Conservation (phyloP, 2,797 vertebrate genomes). For the Orestias chungarensis region DNA sequence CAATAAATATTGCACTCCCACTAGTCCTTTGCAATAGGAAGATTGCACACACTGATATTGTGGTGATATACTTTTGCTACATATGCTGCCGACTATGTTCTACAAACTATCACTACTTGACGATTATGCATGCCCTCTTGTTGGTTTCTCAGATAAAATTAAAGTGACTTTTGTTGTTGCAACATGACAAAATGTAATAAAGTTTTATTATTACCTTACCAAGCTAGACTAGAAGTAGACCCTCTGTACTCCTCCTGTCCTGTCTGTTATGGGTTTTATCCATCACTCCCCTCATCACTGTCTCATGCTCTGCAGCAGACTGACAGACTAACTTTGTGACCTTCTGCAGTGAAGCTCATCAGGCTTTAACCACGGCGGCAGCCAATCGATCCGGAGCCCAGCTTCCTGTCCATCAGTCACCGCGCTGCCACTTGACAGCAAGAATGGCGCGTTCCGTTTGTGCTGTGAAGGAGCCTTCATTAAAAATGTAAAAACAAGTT, state of each 20-base stretch:
- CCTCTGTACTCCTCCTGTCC: background rate
- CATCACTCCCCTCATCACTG: constrained; percentile 30
- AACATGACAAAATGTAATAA: background rate
- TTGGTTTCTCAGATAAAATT: background rate
- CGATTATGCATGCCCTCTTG: background rate
- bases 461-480: constrained; percentile 10
- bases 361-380: constrained; percentile 61
- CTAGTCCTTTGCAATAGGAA: background rate
- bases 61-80: background rate
- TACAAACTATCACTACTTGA: background rate
- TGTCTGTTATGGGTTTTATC: constrained; percentile 21
- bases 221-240: constrained; percentile 3
- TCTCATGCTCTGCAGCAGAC: constrained; percentile 31
- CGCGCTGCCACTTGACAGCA: constrained; percentile 45
- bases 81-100: background rate
- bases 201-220: background rate
- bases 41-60: background rate
- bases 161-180: background rate
- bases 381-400: constrained; percentile 56
- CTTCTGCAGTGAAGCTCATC: constrained; percentile 63
- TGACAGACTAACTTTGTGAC: constrained; percentile 54
- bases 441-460: constrained; percentile 5
- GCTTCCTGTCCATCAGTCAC: constrained; percentile 59
- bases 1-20: background rate
- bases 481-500: constrained; percentile 21